Conservation (phyloP, 2,797 vertebrate genomes). For the Phoebastria nigripes region DNA sequence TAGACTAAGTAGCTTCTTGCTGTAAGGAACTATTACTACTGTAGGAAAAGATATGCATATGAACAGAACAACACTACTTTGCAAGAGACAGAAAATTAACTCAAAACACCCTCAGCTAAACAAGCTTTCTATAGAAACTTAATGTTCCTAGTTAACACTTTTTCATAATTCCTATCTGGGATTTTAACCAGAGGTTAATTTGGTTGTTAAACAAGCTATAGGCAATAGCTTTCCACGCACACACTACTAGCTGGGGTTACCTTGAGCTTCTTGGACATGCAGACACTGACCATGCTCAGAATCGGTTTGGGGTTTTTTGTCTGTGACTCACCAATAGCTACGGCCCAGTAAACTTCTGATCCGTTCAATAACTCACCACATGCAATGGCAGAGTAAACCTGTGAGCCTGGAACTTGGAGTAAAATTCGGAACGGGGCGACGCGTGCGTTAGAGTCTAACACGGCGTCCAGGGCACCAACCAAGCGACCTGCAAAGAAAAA, state of each 20-base stretch:
- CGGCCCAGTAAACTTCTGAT: conserved; percentile 90
- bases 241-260: conserved; percentile 61
- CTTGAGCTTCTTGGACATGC: conserved; percentile 71
- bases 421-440: conserved; percentile 93
- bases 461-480: conserved; percentile 91
- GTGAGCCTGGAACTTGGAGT: conserved; percentile 90
- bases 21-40: background rate
- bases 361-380: conserved; percentile 87
- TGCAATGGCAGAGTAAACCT: conserved; percentile 93
- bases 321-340: conserved; percentile 87
- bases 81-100: background rate
- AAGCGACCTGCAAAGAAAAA: conserved; percentile 80
- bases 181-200: conserved; percentile 42
- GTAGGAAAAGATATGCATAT: background rate
- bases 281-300: conserved; percentile 72
- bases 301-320: background rate
- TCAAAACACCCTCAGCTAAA: background rate
- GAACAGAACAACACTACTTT: background rate
- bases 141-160: background rate
- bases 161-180: background rate
- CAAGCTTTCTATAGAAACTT: background rate
- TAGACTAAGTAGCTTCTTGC: background rate
- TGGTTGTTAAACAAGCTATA: conserved; percentile 34
- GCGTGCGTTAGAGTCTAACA: conserved; percentile 92
- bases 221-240: background rate